These are phyloP conservation scores for Orthonyx spaldingii DNA, from an alignment of 2,113 vertebrate genomes.

Conservation along the genomic window DNA sequence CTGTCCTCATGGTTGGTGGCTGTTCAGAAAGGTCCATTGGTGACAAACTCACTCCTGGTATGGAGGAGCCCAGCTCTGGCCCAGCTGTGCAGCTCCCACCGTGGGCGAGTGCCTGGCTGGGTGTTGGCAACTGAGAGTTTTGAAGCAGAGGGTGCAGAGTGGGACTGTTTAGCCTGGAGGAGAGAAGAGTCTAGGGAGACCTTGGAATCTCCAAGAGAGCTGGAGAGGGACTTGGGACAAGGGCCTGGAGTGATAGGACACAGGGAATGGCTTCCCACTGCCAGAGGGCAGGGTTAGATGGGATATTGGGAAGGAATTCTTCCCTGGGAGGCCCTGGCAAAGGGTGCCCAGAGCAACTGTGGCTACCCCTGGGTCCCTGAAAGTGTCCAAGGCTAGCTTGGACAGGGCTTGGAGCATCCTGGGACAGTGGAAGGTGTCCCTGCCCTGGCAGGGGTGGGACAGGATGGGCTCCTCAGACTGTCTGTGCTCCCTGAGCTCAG, in stretches of 20 bases:
- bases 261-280: background rate
- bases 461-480: background rate
- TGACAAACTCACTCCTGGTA: background rate
- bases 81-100: background rate
- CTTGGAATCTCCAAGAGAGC: background rate
- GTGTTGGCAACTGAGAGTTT: background rate
- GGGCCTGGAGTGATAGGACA: background rate
- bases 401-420: background rate
- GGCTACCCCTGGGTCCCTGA: background rate
- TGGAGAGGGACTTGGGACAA: background rate
- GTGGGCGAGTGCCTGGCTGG: background rate
- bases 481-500: background rate
- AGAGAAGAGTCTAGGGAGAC: background rate
- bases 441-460: background rate
- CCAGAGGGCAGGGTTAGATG: accelerated
- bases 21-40: accelerated
- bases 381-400: accelerated
- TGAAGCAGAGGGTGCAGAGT: background rate
- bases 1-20: background rate
- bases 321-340: background rate
- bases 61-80: background rate
- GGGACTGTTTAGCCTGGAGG: background rate
- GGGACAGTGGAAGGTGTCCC: no score
- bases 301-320: accelerated
- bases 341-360: background rate